Evolutionary conservation across 1,140 invertebrate genomes (phyloP).

Genomic region (Lordiphosa stackelbergi): DNA sequence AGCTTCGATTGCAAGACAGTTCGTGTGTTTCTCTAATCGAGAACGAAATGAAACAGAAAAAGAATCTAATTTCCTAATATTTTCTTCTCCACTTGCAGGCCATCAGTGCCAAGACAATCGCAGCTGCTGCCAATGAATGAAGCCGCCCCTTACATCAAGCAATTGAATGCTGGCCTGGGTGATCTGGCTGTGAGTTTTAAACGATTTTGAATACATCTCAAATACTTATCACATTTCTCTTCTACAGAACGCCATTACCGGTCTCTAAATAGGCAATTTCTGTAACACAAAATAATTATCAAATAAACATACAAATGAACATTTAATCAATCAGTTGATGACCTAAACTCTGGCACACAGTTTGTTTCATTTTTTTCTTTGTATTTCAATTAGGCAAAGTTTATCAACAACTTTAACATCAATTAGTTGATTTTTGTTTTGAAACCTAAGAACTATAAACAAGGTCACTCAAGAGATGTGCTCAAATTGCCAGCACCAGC

Average conservation of each 20-base stretch:
- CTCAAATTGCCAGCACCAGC: constrained; percentile 32
- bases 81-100: constrained; percentile 12
- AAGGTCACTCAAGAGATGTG: constrained; percentile 46
- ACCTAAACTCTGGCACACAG: constrained; percentile 7
- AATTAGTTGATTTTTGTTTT: constrained; percentile 62
- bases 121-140: constrained; percentile 30
- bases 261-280: constrained; percentile 12
- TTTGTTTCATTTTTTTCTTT: constrained; percentile 17
- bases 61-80: background rate
- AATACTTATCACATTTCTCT: constrained; percentile 15
- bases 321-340: constrained; percentile 40
- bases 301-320: constrained; percentile 24
- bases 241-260: constrained; percentile 29
- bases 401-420: constrained; percentile 57
- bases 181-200: constrained; percentile 34
- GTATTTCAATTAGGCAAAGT: constrained; percentile 45
- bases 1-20: too few relatives aligned
- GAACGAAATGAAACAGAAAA: too few relatives aligned
- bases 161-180: constrained; percentile 26
- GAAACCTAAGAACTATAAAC: constrained; percentile 59
- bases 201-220: constrained; percentile 9
- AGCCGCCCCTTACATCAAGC: constrained; percentile 33
- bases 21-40: too few relatives aligned
- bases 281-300: constrained; percentile 23
- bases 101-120: constrained; percentile 36